These are phyloP conservation scores for Galaxea fascicularis DNA, from an alignment of 92 coral and sea anemone species.

Conservation along the genomic window DNA sequence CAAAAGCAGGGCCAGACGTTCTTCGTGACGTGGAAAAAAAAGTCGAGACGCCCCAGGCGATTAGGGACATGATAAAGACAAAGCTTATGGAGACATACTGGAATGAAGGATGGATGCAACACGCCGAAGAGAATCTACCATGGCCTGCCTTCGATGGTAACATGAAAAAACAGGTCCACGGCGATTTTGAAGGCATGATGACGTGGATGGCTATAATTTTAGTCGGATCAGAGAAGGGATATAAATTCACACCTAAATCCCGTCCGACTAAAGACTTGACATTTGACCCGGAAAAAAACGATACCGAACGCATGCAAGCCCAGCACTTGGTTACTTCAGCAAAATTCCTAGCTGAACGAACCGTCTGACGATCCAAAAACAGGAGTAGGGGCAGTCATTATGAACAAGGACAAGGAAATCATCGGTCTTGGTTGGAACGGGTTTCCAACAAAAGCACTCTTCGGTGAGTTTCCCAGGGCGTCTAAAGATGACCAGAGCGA, in stretches of 20 bases:
- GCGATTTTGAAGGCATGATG: constrained; percentile 56
- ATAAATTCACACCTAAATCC: not conserved
- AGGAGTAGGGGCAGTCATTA: constrained; percentile 91
- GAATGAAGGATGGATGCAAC: constrained; percentile 42
- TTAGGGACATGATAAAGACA: not conserved
- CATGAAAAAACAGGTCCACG: constrained; percentile 46
- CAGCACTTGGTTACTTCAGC: constrained; percentile 70
- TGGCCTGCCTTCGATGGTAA: constrained; percentile 71
- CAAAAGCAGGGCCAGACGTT: not conserved
- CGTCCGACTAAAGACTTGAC: not conserved
- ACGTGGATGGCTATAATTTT: constrained; percentile 56
- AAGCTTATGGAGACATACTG: constrained; percentile 3
- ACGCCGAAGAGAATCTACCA: constrained; percentile 50
- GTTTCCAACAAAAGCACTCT: constrained; percentile 83
- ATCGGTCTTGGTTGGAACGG: constrained; percentile 92
- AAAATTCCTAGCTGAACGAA: constrained; percentile 72
- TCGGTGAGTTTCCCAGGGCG: constrained; percentile 90
- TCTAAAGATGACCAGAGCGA: constrained; percentile 33
- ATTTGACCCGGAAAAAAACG: not conserved
- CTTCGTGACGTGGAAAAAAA: not conserved
- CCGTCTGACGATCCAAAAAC: constrained; percentile 93
- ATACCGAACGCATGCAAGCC: constrained; percentile 39
- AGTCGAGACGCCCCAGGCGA: not conserved
- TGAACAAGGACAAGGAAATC: constrained; percentile 57
- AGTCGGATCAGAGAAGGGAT: not conserved